These are phyloP conservation scores for Colistium nudipinnis DNA, from an alignment of 2,113 vertebrate species.

Conservation along the genomic window DNA sequence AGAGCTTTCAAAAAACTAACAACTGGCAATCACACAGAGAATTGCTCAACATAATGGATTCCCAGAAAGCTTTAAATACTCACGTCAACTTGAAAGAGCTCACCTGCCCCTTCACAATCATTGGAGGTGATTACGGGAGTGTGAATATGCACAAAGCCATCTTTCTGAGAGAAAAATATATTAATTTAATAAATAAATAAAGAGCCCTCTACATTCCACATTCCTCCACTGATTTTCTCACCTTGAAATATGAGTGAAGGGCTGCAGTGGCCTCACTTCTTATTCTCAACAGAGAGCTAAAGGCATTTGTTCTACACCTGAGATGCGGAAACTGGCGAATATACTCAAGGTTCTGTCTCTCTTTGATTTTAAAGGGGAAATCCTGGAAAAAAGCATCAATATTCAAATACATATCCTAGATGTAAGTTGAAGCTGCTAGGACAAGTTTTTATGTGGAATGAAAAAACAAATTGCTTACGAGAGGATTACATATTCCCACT, in stretches of 20 bases:
- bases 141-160: conserved; percentile 91
- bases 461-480: conserved; percentile 77
- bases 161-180: conserved; percentile 80
- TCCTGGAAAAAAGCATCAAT: conserved; percentile 72
- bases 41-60: too few species aligned
- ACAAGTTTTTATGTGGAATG: not conserved
- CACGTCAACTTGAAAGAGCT: conserved; percentile 92
- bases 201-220: not conserved
- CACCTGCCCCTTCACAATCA: conserved; percentile 96
- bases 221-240: conserved; percentile 50
- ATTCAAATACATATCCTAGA: not conserved
- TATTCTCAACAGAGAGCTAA: conserved; percentile 88
- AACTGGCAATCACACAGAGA: not conserved
- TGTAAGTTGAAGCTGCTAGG: not conserved
- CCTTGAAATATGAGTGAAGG: conserved; percentile 92
- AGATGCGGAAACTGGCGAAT: conserved; percentile 92
- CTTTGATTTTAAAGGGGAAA: conserved; percentile 92
- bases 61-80: conserved; percentile 37
- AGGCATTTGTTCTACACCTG: conserved; percentile 86
- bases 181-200: not conserved
- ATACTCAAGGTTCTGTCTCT: conserved; percentile 87
- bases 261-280: conserved; percentile 90
- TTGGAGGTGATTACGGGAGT: conserved; percentile 98
- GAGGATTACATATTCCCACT: conserved; percentile 86
- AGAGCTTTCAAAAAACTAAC: not conserved